Evolutionary conservation across 2,113 vertebrate genomes (phyloP).

Genomic region (Chlorodrepanis virens): DNA sequence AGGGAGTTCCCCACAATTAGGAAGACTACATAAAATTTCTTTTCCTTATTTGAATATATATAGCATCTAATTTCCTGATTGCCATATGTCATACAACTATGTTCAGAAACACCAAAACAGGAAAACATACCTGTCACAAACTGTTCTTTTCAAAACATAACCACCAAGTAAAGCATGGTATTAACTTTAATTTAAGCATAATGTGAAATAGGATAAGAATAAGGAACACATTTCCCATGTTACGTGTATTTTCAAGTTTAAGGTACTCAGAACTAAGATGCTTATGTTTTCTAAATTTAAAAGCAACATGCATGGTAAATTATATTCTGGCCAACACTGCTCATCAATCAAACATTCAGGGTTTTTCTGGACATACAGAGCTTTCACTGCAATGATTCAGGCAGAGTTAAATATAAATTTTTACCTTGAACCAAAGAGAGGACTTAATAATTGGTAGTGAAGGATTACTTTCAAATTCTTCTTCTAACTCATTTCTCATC

Average conservation of each 20-base stretch:
- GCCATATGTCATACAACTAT: neutral
- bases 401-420: neutral
- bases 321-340: neutral
- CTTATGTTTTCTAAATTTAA: neutral
- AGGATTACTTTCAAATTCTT: neutral
- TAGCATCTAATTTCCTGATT: neutral
- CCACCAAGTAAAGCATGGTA: neutral
- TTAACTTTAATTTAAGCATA: neutral
- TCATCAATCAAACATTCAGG: neutral
- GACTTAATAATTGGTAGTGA: neutral
- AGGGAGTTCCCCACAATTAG: neutral
- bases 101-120: neutral
- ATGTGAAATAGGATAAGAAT: neutral
- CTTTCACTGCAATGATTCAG: neutral
- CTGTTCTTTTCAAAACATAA: neutral
- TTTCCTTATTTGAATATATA: neutral
- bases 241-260: neutral
- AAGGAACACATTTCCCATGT: neutral
- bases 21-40: neutral
- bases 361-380: neutral
- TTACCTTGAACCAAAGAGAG: neutral
- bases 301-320: neutral
- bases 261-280: neutral
- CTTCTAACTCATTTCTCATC: neutral
- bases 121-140: neutral